Evolutionary conservation across 2,113 vertebrate genomes (phyloP), one percentile per base, ranked within the genome.

Genomic region (Nothoprocta pentlandii): DNA sequence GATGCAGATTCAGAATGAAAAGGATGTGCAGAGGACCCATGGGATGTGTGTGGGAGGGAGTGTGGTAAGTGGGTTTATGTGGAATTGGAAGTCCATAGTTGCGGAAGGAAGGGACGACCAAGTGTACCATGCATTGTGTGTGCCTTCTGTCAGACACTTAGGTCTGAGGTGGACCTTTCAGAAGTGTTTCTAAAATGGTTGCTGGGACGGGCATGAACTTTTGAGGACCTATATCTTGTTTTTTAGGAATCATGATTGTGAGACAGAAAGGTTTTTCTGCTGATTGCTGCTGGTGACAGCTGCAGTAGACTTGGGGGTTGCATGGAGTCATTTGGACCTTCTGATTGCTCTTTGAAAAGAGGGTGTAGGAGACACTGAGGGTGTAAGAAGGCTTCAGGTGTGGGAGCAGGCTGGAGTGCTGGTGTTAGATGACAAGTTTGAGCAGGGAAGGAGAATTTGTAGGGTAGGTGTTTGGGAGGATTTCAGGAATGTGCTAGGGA

Each of bases 31-130:
- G 42, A 61, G 73, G 36, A 63, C 42, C 30, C 1, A 2, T 59
- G 30, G 71, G n/a, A 78, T 80, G 87, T 34, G 39, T 70, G 64
- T 61, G 83, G 94, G 56, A 91, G 79, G 87, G 89, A 80, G 41
- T 26, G 64, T 67, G 49, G 78, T 30, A 13, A 2, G 3, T 41
- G 34, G 39, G 44, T 68, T 64, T 71, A 54, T 44, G n/a, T n/a
- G 41, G 49, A 78, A 54, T 2, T 86, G 34, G 64, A 59, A 85
- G 62, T 53, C 64, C 83, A 81, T 49, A 64, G 85, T 51, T 73
- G 71, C 92, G 79, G 68, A 87, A 94, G 85, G 93, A 85, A 75
- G 20, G 59, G 74, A 41, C 73, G 70, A 94, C 74, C 49, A 89
- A 46, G 58, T 76, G 87, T 42, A 71, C 39, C 59, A 15, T 41